Conservation (phyloP, 1,140 invertebrate genomes). For the Conus betulinus region DNA sequence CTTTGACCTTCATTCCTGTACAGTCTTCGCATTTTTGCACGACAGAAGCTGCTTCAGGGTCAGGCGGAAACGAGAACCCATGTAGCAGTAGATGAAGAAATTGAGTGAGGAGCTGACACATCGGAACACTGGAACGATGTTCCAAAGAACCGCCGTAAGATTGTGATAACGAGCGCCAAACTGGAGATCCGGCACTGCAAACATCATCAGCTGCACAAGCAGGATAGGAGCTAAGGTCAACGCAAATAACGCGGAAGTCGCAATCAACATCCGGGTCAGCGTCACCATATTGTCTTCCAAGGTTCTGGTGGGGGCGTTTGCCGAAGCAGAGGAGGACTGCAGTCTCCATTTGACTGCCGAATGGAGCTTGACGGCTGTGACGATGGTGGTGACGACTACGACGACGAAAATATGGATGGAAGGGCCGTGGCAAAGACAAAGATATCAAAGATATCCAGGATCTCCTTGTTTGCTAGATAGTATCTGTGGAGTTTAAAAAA, state of each 20-base stretch:
- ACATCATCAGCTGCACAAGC: background rate
- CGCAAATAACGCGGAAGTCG: background rate
- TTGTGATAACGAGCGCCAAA: background rate
- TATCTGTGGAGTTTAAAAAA: conserved; percentile 13
- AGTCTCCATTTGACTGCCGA: conserved; percentile 7
- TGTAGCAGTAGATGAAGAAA: conserved; percentile 29
- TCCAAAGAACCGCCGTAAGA: background rate
- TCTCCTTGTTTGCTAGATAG: conserved; percentile 18
- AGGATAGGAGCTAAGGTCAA: background rate
- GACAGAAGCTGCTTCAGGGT: background rate
- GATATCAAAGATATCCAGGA: conserved; percentile 25
- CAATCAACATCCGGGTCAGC: conserved; percentile 13
- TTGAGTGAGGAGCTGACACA: conserved; percentile 16
- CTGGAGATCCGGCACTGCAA: background rate
- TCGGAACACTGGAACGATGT: background rate
- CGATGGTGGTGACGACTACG: conserved; percentile 17
- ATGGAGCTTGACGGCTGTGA: conserved; percentile 21
- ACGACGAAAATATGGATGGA: background rate
- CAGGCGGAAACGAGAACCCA: conserved; percentile 24
- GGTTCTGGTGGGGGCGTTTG: background rate
- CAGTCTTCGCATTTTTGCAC: background rate
- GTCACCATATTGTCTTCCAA: background rate
- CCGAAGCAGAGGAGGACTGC: background rate
- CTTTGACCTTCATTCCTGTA: too few species aligned
- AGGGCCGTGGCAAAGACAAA: conserved; percentile 15